Evolutionary conservation across 2,888 invertebrate species (phyloP), one percentile per base, ranked within the genome.

Genomic region (Limnephilus marmoratus): DNA sequence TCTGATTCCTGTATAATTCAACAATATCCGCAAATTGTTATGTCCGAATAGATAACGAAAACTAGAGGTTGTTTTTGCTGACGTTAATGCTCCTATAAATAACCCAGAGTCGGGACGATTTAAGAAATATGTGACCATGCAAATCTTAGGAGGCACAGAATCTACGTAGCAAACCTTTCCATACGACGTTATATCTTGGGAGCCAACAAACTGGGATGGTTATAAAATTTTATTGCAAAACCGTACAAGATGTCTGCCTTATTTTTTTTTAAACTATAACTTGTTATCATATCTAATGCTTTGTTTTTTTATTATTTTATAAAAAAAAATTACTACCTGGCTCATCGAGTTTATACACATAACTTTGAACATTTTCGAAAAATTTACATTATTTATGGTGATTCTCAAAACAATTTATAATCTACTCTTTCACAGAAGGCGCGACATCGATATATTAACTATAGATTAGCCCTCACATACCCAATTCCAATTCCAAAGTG

Each of bases 21-120:
- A 81, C 81, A 49, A 88, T 88, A 87, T 91, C 37, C 53, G 87
- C 49, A 91, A 91, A 91, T 87, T 49, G 91, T 81, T 91, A 91
- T 86, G 91, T 91, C 87, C 91, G 31, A 91, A 82, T 91, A 83
- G 87, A 88, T 87, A 81, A 87, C 81, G 82, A 12, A 82, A 87
- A 81, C 82, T 34, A 82, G 80, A 81, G 87, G 81, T 31, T 41
- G 86, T 89, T 93, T 93, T 92, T 93, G 93, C 92, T 91, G 91
- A 93, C 92, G 92, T 92, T 92, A 93, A 93, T 93, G 90, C 90
- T 68, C 15, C 91, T 34, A 92, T 93, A 93, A 93, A 93, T 93
- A 92, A 92, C 89, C 82, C 15, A 31, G 45, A 83, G 81, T n/a
- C 81, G 82, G 90, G 85, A 90, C 93, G 92, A 93, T 93, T 93